Conservation (phyloP, 2,797 vertebrate species). For the Alouatta caraya region DNA sequence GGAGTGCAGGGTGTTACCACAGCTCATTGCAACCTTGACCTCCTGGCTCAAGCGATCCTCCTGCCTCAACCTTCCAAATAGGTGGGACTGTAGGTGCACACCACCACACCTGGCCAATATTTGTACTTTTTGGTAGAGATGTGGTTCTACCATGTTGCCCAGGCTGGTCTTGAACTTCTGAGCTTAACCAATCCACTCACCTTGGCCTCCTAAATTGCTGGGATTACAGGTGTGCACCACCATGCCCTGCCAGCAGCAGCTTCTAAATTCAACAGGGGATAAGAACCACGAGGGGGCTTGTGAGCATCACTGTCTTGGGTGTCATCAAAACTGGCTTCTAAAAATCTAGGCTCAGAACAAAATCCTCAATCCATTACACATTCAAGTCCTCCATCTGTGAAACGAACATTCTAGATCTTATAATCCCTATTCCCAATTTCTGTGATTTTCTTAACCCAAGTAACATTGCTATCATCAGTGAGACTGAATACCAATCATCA, state of each 20-base stretch:
- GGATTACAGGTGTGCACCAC: background rate
- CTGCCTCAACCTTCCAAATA: background rate
- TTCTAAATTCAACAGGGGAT: background rate
- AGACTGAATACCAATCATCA: too few species aligned
- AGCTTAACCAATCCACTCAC: background rate
- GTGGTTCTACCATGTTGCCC: background rate
- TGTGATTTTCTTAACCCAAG: background rate
- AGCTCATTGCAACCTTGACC: background rate
- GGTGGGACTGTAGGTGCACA: background rate
- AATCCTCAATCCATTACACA: background rate
- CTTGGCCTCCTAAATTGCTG: background rate
- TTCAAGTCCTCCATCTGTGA: background rate
- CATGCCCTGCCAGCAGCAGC: background rate
- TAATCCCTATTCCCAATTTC: background rate
- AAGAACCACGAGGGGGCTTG: fast-evolving
- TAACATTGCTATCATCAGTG: fast-evolving
- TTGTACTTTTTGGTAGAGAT: background rate
- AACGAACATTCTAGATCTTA: too few species aligned
- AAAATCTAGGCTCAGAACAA: background rate
- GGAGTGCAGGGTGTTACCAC: background rate
- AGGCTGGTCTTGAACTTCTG: background rate
- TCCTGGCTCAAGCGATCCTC: background rate
- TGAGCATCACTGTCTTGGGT: background rate
- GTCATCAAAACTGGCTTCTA: background rate
- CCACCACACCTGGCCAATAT: background rate